phyloP scores from a whole-genome alignment of 2,888 invertebrate genomes.

The Plusia festucae region DNA sequence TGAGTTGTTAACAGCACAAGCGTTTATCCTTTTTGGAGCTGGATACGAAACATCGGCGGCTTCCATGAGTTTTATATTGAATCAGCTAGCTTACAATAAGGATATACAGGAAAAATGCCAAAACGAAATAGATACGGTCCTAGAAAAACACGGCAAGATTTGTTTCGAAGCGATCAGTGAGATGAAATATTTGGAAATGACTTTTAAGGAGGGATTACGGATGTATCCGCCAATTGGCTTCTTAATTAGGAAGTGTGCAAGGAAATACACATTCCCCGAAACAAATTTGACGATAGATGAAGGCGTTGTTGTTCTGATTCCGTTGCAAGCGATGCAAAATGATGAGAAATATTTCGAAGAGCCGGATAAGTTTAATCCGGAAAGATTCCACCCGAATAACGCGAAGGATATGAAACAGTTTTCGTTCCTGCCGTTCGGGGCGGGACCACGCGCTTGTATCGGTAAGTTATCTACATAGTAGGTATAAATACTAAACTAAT shows the following conservation, averaged over 20 bases:
- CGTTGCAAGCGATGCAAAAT: not conserved
- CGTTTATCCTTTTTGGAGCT: not conserved
- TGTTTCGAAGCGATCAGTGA: not conserved
- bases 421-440: not conserved
- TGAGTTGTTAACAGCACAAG: constrained; percentile 1
- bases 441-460: not conserved
- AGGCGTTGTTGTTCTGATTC: not conserved
- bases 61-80: not conserved
- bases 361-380: not conserved
- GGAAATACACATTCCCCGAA: not conserved
- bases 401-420: not conserved
- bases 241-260: not conserved
- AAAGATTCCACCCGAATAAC: not conserved
- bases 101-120: not conserved
- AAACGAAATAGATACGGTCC: not conserved
- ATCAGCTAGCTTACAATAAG: not conserved
- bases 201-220: not conserved
- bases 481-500: no score
- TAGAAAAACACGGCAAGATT: not conserved
- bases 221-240: not conserved
- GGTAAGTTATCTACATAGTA: not conserved
- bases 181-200: constrained; percentile 4
- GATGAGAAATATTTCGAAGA: not conserved
- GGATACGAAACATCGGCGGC: not conserved
- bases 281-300: not conserved